These are phyloP conservation scores for Monochamus saltuarius DNA, from an alignment of 1,140 invertebrate species.

Conservation along the genomic window DNA sequence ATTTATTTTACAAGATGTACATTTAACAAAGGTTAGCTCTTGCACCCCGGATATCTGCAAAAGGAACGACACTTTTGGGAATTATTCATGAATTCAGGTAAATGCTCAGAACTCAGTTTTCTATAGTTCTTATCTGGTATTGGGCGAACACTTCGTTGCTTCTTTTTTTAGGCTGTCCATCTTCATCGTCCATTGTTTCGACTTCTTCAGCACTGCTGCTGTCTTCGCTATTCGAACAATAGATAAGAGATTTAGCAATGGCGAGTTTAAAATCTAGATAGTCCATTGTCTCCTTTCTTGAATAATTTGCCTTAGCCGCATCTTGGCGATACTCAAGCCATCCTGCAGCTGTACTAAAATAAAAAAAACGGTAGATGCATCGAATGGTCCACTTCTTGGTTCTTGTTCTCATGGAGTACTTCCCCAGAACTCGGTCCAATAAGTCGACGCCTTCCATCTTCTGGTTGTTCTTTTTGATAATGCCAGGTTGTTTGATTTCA, in stretches of 20 bases:
- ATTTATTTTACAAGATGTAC: no score
- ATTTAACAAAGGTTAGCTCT: no score
- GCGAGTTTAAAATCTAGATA: neutral
- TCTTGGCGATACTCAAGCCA: neutral
- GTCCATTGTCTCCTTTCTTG: neutral
- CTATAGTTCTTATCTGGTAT: neutral
- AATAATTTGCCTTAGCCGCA: neutral
- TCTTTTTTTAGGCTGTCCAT: neutral
- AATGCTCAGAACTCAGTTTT: neutral
- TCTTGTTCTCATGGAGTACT: no score
- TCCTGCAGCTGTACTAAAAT: no score
- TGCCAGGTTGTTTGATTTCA: conserved; percentile 1
- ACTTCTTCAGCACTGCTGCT: neutral
- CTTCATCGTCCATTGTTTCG: neutral
- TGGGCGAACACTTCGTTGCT: neutral
- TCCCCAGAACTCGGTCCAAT: no score
- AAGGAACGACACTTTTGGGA: neutral
- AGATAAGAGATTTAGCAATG: neutral
- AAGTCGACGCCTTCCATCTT: neutral
- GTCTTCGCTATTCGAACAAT: no score
- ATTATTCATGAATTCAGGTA: conserved; percentile 1
- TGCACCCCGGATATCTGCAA: no score
- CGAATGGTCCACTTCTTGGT: no score
- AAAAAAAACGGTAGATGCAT: no score
- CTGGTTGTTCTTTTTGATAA: no score